Base-by-base conservation (phyloP, 2,113 vertebrate species). In the Zootoca vivipara region DNA sequence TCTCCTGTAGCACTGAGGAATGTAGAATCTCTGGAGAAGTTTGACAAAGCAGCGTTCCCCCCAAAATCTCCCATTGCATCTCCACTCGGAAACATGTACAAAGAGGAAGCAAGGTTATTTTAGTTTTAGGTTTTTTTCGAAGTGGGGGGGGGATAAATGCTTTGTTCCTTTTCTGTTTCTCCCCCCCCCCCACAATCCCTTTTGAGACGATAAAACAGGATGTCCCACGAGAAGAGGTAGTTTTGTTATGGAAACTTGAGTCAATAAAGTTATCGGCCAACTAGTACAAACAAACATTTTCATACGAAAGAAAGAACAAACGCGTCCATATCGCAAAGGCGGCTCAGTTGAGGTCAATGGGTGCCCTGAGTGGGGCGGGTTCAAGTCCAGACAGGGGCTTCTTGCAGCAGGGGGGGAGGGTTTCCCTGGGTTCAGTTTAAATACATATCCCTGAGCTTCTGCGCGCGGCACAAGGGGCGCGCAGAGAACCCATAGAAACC, bases 141-240 rank as follows among this genome's bases (percentile, higher is more conserved):
- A 28, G 16, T 42, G 42, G 4, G 13, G 52, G 16, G n/a, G 42
- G 7, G 13, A 56, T 52, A 65, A 77, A 65, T 5, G 28, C 33
- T 22, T 67, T 26, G 10, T 62, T 62, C 20, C 16, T 67, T 30
- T 83, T 38, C n/a, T 95, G 97, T 96, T 96, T 58, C 16, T 58
- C 0, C 0, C 16, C 56, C 56, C 56, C 15, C 3, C 95, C 95
- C 94, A 96, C 92, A 94, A 95, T 92, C 96, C 93, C 95, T 96
- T 96, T 96, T 94, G 96, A 96, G 97, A 97, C 95, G 86, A 97
- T 96, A 92, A 92, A 95, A 97, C 95, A 96, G 96, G 97, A 97
- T 97, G 96, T 97, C 96, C 97, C 95, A 96, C 88, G 95, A 96
- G 98, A 95, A 96, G 98, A 99, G 98, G 98, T 99, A 99, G 98